phyloP scores from a whole-genome alignment of 1,140 invertebrate species.

The Neodiprion pinetum region DNA sequence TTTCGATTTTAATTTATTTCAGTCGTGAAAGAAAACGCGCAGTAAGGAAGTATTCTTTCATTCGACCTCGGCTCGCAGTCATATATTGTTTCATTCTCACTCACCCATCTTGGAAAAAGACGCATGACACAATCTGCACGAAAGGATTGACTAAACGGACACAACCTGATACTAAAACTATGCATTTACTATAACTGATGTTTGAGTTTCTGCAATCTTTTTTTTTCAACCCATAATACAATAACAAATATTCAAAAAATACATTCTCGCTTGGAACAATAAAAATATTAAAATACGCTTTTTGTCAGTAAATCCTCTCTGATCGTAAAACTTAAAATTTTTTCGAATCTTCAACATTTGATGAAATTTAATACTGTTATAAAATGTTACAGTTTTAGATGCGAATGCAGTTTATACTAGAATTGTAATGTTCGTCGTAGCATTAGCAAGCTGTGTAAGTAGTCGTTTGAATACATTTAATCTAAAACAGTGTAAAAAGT shows the following conservation, averaged over 20 bases:
- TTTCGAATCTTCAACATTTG: not conserved
- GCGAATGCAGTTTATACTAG: not conserved
- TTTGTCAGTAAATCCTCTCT: not conserved
- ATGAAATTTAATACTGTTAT: conserved; percentile 1
- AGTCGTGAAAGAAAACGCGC: not conserved
- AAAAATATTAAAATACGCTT: not conserved
- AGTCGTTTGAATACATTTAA: not conserved
- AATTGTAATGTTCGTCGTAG: conserved; percentile 3
- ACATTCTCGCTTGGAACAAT: not conserved
- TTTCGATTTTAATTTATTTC: not conserved
- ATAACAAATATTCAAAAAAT: not conserved
- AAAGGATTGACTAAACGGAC: too few relatives aligned
- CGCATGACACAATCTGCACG: too few relatives aligned
- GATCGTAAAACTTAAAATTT: not conserved
- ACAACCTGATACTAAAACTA: too few relatives aligned
- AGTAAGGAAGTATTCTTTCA: too few relatives aligned
- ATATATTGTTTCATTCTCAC: too few relatives aligned
- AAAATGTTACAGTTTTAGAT: not conserved
- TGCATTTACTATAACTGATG: too few relatives aligned
- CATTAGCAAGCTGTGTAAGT: conserved; percentile 2
- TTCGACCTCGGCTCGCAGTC: too few relatives aligned
- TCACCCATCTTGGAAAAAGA: too few relatives aligned
- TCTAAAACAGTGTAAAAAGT: not conserved
- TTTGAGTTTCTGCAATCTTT: not conserved
- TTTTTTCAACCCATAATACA: not conserved